Evolutionary conservation across 2,888 invertebrate genomes (phyloP), one percentile per base, ranked within the genome.

Genomic region (Rotaria macrura): DNA sequence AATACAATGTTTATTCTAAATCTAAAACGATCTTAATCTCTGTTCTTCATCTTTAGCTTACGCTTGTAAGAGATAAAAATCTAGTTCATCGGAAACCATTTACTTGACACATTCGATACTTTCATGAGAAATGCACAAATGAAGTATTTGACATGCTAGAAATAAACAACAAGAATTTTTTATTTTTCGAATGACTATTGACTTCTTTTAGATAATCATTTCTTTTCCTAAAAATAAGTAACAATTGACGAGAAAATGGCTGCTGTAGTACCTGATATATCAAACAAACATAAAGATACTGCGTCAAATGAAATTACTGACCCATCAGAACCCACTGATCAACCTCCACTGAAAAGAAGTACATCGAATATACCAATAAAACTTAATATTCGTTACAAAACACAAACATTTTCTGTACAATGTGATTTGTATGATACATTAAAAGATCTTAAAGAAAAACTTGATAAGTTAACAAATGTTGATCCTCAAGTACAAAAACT

Each of bases 391-490:
- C 40, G 43, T 14, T 79, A 79, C 43, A 79, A 79, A 79, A 79
- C 79, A n/a, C 79, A 79, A 79, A 79, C n/a, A 79, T 79, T 79
- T 43, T 10, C 40, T 12, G 20, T 79, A 25, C 6, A 40, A 79
- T 79, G 79, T 43, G 43, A 43, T 79, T 43, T 79, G 5, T 79
- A 79, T n/a, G 79, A 79, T 79, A 79, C 79, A 43, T 79, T 79
- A 17, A 43, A 43, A 43, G 43, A 79, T 79, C 43, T 79, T 14
- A 79, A 79, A 79, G 79, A 79, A 25, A 40, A 79, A 79, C 7
- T 79, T 1, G 79, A 79, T 79, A 79, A 79, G 43, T 79, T 79
- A 79, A 79, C 79, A 38, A n/a, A 79, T 79, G n/a, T 79, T 43
- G 79, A 79, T 25, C 79, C 79, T 25, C 23, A 79, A 43, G 43